These are phyloP conservation scores for Laspeyria flexula DNA, from an alignment of 2,888 invertebrate genomes.

Conservation along the genomic window DNA sequence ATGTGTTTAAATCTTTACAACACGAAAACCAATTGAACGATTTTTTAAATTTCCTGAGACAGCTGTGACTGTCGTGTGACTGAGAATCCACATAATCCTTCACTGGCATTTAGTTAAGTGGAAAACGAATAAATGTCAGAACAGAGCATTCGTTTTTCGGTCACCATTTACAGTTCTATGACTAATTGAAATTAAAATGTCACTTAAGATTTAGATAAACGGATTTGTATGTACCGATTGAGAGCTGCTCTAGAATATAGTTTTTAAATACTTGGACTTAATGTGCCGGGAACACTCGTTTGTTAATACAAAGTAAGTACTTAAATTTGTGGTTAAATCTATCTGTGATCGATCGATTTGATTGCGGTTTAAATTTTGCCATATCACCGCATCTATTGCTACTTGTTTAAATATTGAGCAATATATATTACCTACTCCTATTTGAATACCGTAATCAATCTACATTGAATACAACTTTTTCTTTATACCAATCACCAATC, in stretches of 20 bases:
- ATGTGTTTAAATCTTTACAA: background rate
- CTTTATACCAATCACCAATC: constrained; percentile 38
- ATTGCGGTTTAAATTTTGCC: constrained; percentile 11
- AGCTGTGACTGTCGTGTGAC: constrained; percentile 48
- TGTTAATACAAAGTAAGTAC: constrained; percentile 10
- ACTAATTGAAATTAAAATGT: constrained; percentile 72
- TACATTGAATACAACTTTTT: constrained; percentile 32
- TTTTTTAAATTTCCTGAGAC: constrained; percentile 45
- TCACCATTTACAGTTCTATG: constrained; percentile 54
- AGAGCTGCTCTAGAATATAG: constrained; percentile 17
- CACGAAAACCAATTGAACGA: constrained; percentile 28
- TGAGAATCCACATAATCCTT: constrained; percentile 65
- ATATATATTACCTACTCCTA: constrained; percentile 33
- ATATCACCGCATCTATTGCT: constrained; percentile 10
- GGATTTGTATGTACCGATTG: constrained; percentile 41
- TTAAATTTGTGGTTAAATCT: constrained; percentile 10
- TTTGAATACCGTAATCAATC: constrained; percentile 40
- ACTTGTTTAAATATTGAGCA: constrained; percentile 23
- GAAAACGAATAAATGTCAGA: constrained; percentile 67
- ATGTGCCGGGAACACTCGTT: constrained; percentile 31
- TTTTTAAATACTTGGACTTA: constrained; percentile 25
- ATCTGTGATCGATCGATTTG: constrained; percentile 20
- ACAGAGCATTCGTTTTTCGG: constrained; percentile 40
- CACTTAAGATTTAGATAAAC: constrained; percentile 71
- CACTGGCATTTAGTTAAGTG: constrained; percentile 71